phyloP scores from a whole-genome alignment of 2,888 invertebrate genomes.

The Drosophila planitibia region DNA sequence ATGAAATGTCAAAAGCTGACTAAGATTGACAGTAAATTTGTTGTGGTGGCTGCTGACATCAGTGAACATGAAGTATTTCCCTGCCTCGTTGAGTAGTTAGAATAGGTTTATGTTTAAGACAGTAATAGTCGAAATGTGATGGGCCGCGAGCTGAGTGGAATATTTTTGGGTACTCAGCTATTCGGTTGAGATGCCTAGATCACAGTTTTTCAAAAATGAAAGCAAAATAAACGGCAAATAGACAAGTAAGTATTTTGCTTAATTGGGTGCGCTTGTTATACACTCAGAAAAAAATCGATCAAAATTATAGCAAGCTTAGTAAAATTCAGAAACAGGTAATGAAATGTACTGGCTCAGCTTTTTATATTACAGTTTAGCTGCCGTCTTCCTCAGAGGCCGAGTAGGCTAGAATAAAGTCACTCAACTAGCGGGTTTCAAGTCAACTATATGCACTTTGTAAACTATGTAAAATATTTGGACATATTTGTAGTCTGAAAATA shows the following conservation, averaged over 20 bases:
- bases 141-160: neutral
- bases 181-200: neutral
- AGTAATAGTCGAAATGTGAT: constrained; percentile 1
- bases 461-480: neutral
- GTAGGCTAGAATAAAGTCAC: neutral
- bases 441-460: neutral
- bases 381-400: neutral
- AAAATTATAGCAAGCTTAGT: neutral
- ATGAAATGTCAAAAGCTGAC: constrained; percentile 20
- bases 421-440: neutral
- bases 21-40: constrained; percentile 14
- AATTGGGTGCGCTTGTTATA: constrained; percentile 7
- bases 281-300: neutral
- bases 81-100: neutral
- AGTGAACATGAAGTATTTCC: constrained; percentile 25
- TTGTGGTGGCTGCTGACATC: constrained; percentile 39
- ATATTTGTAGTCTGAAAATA: neutral
- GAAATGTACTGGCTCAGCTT: neutral
- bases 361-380: neutral
- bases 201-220: neutral
- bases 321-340: too few relatives aligned
- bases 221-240: neutral
- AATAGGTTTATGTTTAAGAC: constrained; percentile 25
- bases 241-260: neutral
- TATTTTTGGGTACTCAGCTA: neutral